A percentile compares a stretch with the other conserved stretches of the same genome.
These are phyloP conservation scores for Caenorhabditis sp. DNA, from an alignment of 2,888 invertebrate species.

Conservation along the genomic window DNA sequence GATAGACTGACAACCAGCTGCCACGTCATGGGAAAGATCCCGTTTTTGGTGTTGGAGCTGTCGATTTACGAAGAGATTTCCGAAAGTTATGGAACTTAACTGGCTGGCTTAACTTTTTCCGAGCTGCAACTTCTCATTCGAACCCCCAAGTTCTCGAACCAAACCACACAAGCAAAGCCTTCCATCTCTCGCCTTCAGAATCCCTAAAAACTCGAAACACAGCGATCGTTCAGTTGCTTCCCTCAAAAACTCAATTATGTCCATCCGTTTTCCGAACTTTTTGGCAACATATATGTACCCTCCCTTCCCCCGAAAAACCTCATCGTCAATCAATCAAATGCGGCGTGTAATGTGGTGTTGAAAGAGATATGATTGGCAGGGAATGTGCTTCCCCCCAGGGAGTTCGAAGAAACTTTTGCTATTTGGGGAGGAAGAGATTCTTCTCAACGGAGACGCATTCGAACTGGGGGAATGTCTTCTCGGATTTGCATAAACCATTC, in stretches of 20 bases:
- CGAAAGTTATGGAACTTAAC: too few species aligned
- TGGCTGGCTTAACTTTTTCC: too few species aligned
- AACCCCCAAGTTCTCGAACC: neutral
- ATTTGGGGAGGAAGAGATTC: neutral
- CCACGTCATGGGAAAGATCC: slow-evolving; percentile 35
- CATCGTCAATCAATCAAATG: slow-evolving; percentile 53
- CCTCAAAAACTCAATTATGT: neutral
- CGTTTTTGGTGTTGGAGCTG: too few species aligned
- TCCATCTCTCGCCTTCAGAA: too few species aligned
- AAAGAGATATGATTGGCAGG: slow-evolving; percentile 60
- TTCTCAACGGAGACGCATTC: slow-evolving; percentile 5
- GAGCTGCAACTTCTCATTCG: neutral
- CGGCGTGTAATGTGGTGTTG: slow-evolving; percentile 56
- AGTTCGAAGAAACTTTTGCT: slow-evolving; percentile 19
- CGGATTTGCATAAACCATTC: slow-evolving; percentile 44
- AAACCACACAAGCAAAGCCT: too few species aligned
- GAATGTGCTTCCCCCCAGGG: slow-evolving; percentile 50
- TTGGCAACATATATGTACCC: slow-evolving; percentile 22
- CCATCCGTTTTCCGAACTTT: slow-evolving; percentile 5
- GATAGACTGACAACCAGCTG: slow-evolving; percentile 43
- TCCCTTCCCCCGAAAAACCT: slow-evolving; percentile 29
- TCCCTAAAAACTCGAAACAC: too few species aligned
- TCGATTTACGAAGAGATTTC: too few species aligned
- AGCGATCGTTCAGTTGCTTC: neutral
- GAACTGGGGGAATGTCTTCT: neutral